Conservation (phyloP, 92 coral and sea anemone genomes). For the Bergia puertoricense region DNA sequence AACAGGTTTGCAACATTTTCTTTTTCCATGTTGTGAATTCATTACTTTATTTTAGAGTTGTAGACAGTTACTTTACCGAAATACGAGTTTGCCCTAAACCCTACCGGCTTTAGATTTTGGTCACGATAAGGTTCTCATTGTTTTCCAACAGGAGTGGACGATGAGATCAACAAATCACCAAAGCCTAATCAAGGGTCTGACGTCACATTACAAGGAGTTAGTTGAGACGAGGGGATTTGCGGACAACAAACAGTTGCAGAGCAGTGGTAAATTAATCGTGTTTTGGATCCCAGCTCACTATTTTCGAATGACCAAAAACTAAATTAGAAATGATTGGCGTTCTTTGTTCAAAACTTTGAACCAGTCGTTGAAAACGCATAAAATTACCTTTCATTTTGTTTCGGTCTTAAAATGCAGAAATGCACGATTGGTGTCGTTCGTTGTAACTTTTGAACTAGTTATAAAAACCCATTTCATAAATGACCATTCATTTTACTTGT, state of each 20-base stretch:
- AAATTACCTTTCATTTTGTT: no score
- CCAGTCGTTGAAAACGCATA: neutral
- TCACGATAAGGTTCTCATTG: neutral
- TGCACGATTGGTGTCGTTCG: neutral
- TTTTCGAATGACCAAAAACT: no score
- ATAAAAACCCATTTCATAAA: neutral
- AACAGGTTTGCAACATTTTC: constrained; percentile 67
- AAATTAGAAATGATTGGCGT: neutral
- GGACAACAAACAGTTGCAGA: constrained; percentile 86
- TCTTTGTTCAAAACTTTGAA: no score
- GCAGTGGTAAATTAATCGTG: constrained; percentile 45
- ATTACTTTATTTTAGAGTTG: no score
- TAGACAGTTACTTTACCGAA: neutral
- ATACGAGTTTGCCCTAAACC: no score
- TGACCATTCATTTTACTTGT: neutral
- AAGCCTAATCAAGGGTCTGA: constrained; percentile 75
- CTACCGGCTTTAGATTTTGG: no score
- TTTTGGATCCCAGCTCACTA: no score
- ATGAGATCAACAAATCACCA: constrained; percentile 89
- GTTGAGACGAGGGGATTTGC: constrained; percentile 71
- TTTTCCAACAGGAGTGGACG: constrained; percentile 83
- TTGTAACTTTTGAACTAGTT: neutral
- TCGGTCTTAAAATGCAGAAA: no score
- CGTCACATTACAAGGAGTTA: constrained; percentile 73
- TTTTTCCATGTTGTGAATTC: neutral